A percentile compares a stretch with the other conserved stretches of the same genome.
Evolutionary conservation across 1,140 invertebrate species (phyloP).

Genomic region (Pseudachorutes palmiensis): DNA sequence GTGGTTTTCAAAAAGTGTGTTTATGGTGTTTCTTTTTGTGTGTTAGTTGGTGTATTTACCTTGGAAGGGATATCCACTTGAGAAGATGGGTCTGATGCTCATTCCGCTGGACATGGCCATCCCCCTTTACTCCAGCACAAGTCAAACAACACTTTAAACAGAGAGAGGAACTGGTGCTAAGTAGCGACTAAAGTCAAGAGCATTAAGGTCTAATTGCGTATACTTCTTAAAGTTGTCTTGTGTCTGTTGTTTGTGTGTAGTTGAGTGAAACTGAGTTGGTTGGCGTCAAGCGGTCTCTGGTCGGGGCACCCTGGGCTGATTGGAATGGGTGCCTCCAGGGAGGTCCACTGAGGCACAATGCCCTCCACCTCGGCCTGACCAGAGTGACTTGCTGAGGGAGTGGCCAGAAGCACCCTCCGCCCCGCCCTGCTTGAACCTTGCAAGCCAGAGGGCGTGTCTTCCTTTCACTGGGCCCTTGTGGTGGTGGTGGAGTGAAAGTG

Average conservation of each 20-base stretch:
- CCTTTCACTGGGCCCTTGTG: too few species aligned
- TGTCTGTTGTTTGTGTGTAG: not conserved
- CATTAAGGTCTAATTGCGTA: not conserved
- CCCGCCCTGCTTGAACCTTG: too few species aligned
- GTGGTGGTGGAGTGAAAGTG: too few species aligned
- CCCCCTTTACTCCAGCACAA: not conserved
- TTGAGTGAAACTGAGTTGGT: not conserved
- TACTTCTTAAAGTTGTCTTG: not conserved
- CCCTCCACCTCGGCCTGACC: not conserved
- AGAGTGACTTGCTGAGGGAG: not conserved
- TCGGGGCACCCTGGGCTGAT: not conserved
- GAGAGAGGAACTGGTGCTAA: too few species aligned
- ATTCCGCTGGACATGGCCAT: slow-evolving; percentile 39
- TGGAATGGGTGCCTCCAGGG: slow-evolving; percentile 10
- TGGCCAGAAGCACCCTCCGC: not conserved
- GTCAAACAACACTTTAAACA: too few species aligned
- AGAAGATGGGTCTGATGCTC: slow-evolving; percentile 41
- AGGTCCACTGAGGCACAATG: not conserved
- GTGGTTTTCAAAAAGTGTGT: not conserved
- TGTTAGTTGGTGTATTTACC: slow-evolving; percentile 25
- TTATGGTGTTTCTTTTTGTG: too few species aligned
- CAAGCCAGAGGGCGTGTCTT: too few species aligned
- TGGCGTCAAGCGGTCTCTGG: slow-evolving; percentile 1
- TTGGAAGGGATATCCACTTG: slow-evolving; percentile 41
- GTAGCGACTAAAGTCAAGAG: not conserved